These are phyloP conservation scores for Lytechinus variegatus DNA, from an alignment of 35 echinoderm and acorn worm species.

Conservation along the genomic window DNA sequence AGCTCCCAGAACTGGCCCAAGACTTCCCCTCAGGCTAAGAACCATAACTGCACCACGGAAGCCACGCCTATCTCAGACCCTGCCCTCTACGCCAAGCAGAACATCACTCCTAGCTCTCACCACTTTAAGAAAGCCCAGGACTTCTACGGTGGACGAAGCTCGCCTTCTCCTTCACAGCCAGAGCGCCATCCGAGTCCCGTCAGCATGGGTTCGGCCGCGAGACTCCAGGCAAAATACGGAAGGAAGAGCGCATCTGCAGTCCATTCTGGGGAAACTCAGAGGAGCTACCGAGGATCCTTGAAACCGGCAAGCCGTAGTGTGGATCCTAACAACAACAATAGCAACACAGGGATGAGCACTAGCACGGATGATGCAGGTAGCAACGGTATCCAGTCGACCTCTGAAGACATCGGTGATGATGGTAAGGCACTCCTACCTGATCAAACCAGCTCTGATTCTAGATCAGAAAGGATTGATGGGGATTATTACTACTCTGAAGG, in stretches of 20 bases:
- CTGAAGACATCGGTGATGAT: background rate
- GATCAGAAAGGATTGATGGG: conserved; percentile 4
- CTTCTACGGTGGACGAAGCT: conserved; percentile 51
- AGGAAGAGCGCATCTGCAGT: background rate
- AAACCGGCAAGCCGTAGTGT: background rate
- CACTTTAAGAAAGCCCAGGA: conserved; percentile 78
- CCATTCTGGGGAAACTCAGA: background rate
- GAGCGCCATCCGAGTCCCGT: background rate
- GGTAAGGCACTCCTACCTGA: background rate
- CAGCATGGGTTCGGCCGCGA: background rate
- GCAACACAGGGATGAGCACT: conserved; percentile 9
- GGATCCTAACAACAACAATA: background rate
- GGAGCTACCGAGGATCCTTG: conserved; percentile 12
- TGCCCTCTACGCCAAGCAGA: conserved; percentile 43
- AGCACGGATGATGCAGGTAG: background rate
- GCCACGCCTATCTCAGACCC: conserved; percentile 84
- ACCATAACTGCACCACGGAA: conserved; percentile 73
- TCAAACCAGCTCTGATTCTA: conserved; percentile 19
- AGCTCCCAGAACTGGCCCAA: conserved; percentile 24
- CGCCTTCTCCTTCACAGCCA: background rate
- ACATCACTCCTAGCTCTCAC: conserved; percentile 61
- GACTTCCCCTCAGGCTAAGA: conserved; percentile 29
- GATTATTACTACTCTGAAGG: background rate
- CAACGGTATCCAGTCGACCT: background rate
- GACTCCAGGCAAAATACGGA: conserved; percentile 4